phyloP scores from a whole-genome alignment of 2,113 vertebrate genomes.

The Nyctibius bracteatus region DNA sequence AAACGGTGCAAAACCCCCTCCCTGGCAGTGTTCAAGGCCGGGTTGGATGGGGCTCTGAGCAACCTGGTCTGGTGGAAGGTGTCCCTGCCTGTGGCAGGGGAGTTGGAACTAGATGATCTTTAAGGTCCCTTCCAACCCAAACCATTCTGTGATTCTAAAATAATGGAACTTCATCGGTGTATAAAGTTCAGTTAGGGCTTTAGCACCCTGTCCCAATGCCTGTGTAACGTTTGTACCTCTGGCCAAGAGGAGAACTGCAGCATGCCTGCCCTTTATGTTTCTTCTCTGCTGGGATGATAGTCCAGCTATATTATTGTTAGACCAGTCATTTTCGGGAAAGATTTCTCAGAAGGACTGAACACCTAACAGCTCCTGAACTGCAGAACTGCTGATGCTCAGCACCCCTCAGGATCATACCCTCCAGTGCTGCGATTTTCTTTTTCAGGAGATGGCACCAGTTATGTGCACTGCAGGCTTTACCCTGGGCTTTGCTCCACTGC shows the following conservation, averaged over 20 bases:
- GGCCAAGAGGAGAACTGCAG: not conserved
- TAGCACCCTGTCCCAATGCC: not conserved
- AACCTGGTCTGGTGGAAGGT: too few species aligned
- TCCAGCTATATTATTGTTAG: not conserved
- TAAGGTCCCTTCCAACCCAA: too few species aligned
- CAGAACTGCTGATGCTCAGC: not conserved
- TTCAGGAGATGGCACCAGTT: not conserved
- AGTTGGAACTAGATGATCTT: too few species aligned
- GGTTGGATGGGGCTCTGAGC: too few species aligned
- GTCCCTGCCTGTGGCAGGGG: too few species aligned
- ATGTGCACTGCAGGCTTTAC: accelerated
- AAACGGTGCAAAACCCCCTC: not conserved
- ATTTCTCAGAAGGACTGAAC: not conserved
- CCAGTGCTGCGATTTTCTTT: not conserved
- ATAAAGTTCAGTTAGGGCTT: not conserved
- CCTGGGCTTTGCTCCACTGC: not conserved
- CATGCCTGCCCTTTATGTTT: accelerated
- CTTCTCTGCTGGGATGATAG: not conserved
- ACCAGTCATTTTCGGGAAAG: not conserved
- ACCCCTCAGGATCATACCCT: not conserved
- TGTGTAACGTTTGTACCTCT: not conserved
- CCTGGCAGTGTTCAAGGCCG: too few species aligned
- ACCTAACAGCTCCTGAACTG: not conserved
- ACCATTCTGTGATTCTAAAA: too few species aligned
- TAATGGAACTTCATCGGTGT: not conserved